Base-by-base conservation (phyloP, 64 coral and sea anemone species). In the Exaiptasia diaphana region DNA sequence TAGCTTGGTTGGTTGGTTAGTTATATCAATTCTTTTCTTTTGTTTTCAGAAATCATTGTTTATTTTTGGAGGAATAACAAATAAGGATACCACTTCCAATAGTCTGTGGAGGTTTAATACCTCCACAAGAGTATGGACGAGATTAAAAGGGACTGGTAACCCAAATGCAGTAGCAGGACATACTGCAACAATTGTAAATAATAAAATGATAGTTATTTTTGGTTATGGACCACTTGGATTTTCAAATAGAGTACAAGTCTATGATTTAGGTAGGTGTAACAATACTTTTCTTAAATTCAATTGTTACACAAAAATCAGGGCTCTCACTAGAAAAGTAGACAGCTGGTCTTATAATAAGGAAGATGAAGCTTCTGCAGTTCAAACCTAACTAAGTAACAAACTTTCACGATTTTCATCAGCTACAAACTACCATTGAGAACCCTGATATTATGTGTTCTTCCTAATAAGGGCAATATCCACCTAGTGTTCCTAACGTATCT, bases 161-260 rank as follows among this genome's bases (percentile, higher is more conserved):
- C 94, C 95, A 4, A 48, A 89, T 1, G 64, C 79, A 50, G 50
- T 99, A 22, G 73, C 74, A 28, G 90, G 95, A 50, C 95, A 99
- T 38, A 89, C 95, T 7, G 95, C 95, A 9, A 99, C 89, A 33
- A 36, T 99, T 20, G 90, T 93, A 3, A 72, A 62, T 44, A 74
- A 33, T n/a, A 93, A 76, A 82, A 99, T 99, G 89, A 74, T 92
- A 32, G 75, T 99, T 4, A 27, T 99, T 1, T 89, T 99, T 88
- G 95, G 95, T 10, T 86, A 88, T 67, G 85, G 85, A 29, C 91
- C 79, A n/a, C 24, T 8, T 1, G 74, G 88, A 11, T 97, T 84
- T 33, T 78, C 45, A 17, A 44, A 77, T 1, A 79, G 44, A 58
- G 80, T 99, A 24, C 95, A 99, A 23, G 95, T 88, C 71, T 71